Base-by-base conservation (phyloP, 92 coral and sea anemone genomes). In the Paramuricea clavata region DNA sequence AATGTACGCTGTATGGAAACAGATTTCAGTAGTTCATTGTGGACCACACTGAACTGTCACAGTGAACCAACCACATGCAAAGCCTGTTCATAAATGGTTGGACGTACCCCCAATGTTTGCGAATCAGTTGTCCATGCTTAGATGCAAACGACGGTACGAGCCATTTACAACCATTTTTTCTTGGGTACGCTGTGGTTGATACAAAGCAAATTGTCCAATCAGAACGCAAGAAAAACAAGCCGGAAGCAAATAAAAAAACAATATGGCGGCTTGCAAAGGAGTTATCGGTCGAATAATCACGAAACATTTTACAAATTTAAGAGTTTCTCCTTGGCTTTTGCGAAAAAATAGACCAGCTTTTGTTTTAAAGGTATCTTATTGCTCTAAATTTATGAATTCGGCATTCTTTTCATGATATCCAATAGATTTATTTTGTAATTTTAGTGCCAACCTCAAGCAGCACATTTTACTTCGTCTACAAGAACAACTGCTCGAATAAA, bases 181-280 rank as follows among this genome's bases (percentile, higher is more conserved):
- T 72, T 72, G 78, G 78, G 78, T 72, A 44, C 57, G 78, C 78
- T 72, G 78, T 76, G 2, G 25, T 42, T 72, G 13, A 33, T 0
- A n/a, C n/a, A n/a, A n/a, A n/a, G 54, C 80, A 11, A 69, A 28
- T 69, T n/a, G n/a, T 3, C 81, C 81, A 74, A 74, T 74, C 61
- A 74, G 26, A 73, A 74, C 35, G 62, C 81, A 25, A 56, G 54
- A 25, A 43, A 43, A 6, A 8, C 28, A 2, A 11, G 11, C 33
- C 16, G 13, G 72, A 21, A 19, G 13, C 13, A 47, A 47, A 10
- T 10, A 65, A 28, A 76, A 76, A 79, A 33, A 0, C 84, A 79
- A 79, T 59, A 79, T 79, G 84, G 84, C 73, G 52, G 84, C 84
- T 39, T 33, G 50, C 57, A 59, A 33, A 61, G 67, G 73, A 61